Conservation (phyloP, 1,140 invertebrate genomes). For the Cepaea nemoralis region DNA sequence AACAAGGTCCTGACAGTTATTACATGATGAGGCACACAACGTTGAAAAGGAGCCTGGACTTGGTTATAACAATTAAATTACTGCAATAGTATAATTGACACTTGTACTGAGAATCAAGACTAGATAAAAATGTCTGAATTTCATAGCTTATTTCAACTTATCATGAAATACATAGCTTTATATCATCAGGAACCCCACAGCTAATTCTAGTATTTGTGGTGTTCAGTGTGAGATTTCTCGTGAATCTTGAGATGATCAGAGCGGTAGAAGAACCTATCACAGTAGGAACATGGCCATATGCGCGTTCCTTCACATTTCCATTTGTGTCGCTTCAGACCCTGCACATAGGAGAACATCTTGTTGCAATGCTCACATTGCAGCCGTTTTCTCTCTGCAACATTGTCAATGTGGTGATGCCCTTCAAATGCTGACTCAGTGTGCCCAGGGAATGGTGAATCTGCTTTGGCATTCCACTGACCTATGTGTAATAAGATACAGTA, state of each 20-base stretch:
- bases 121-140: too few relatives aligned
- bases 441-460: not conserved
- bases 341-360: conserved; percentile 25
- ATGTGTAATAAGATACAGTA: not conserved
- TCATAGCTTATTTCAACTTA: too few relatives aligned
- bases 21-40: not conserved
- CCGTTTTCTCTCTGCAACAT: not conserved
- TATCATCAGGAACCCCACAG: too few relatives aligned
- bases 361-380: conserved; percentile 6
- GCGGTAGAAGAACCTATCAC: conserved; percentile 34
- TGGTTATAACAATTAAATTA: too few relatives aligned
- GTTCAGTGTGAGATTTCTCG: not conserved
- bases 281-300: conserved; percentile 20
- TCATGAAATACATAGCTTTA: too few relatives aligned
- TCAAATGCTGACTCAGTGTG: not conserved
- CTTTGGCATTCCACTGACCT: not conserved
- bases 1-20: not conserved
- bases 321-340: conserved; percentile 19
- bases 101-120: too few relatives aligned
- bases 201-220: too few relatives aligned
- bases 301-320: conserved; percentile 32
- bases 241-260: conserved; percentile 29
- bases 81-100: too few relatives aligned
- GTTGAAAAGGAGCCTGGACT: not conserved
- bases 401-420: not conserved